A percentile compares a stretch with the other conserved stretches of the same genome.
phyloP scores from a whole-genome alignment of 1,140 invertebrate species.

The Cyclina sinensis region DNA sequence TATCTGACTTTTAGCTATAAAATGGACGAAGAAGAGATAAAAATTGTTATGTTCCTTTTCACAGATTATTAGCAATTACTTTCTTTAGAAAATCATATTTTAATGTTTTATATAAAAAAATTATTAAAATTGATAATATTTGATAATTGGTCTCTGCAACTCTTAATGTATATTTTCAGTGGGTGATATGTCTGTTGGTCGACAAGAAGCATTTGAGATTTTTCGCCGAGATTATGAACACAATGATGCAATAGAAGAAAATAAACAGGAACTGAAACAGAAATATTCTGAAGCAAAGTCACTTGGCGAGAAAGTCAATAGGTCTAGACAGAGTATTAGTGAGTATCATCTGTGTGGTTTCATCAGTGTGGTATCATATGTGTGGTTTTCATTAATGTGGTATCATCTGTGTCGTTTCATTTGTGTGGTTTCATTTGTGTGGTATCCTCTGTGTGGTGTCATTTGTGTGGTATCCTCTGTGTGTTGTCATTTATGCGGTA shows the following conservation, averaged over 20 bases:
- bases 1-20: no score
- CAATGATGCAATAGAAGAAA: slow-evolving; percentile 83
- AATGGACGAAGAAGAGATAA: neutral
- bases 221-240: slow-evolving; percentile 85
- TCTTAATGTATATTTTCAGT: slow-evolving; percentile 75
- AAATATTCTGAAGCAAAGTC: slow-evolving; percentile 85
- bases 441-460: no score
- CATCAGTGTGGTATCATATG: no score
- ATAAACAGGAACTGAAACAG: slow-evolving; percentile 83
- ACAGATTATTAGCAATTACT: neutral
- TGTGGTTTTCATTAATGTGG: no score
- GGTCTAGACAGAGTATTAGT: slow-evolving; percentile 84
- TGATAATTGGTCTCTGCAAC: no score
- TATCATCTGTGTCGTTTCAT: no score
- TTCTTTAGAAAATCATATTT: no score
- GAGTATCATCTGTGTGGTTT: slow-evolving; percentile 74
- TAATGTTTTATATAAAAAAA: no score
- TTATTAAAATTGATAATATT: no score
- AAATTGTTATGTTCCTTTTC: neutral
- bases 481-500: no score
- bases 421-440: no score
- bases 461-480: no score
- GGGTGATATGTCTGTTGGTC: slow-evolving; percentile 85
- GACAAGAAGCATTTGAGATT: slow-evolving; percentile 86
- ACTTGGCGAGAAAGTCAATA: slow-evolving; percentile 84